Evolutionary conservation across 2,888 invertebrate species (phyloP).

Genomic region (Synanthedon tipuliformis): DNA sequence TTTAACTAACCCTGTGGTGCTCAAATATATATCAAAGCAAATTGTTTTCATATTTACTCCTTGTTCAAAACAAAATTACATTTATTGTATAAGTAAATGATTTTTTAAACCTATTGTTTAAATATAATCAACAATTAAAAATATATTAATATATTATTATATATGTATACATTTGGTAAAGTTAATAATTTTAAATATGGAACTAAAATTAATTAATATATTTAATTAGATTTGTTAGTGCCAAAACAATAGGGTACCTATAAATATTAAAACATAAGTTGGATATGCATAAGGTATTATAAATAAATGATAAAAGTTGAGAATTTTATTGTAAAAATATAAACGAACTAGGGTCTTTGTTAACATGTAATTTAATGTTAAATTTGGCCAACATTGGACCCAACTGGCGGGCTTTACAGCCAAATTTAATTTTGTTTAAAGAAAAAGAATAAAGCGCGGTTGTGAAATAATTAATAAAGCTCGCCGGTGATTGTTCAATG

Average conservation of each 20-base stretch:
- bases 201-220: slow-evolving; percentile 38
- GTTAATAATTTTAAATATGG: slow-evolving; percentile 18
- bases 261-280: slow-evolving; percentile 55
- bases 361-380: slow-evolving; percentile 48
- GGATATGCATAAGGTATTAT: slow-evolving; percentile 49
- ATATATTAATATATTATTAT: neutral
- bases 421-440: slow-evolving; percentile 57
- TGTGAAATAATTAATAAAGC: slow-evolving; percentile 53
- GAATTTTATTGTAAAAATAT: slow-evolving; percentile 55
- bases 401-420: slow-evolving; percentile 45
- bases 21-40: slow-evolving; percentile 31
- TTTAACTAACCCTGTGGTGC: slow-evolving; percentile 29
- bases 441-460: slow-evolving; percentile 45
- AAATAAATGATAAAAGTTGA: slow-evolving; percentile 44
- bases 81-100: neutral
- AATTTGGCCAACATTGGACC: slow-evolving; percentile 35
- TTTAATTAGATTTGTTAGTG: slow-evolving; percentile 65
- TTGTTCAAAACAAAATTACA: neutral
- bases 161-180: slow-evolving; percentile 20
- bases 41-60: slow-evolving; percentile 1
- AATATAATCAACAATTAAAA: neutral
- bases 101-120: neutral
- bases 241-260: slow-evolving; percentile 58
- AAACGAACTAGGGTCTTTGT: slow-evolving; percentile 66
- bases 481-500: slow-evolving; percentile 42